Base-by-base conservation (phyloP, 2,888 invertebrate species). In the Rhaphigaster nebulosa region DNA sequence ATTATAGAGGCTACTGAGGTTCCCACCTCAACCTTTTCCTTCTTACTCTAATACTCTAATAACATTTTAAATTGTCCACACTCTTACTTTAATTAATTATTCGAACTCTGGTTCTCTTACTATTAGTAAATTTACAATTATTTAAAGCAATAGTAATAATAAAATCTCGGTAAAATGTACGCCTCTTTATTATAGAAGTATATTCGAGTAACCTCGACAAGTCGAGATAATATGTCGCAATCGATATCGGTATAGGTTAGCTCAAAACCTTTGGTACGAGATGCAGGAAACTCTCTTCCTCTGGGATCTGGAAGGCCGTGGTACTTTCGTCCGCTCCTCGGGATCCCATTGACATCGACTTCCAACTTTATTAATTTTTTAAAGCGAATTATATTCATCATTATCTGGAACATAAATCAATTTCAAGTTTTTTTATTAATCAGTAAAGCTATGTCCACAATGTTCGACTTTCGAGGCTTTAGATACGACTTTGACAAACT, bases 111-210 rank as follows among this genome's bases (percentile, higher is more conserved):
- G 18, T 15, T 18, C 52, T 52, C 18, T 52, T 12, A 52, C 15
- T 52, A 15, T 52, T 12, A 52, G 0, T 56, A 56, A 56, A 26
- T 56, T 26, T 23, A 56, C 23, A 26, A 26, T 26, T 56, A 26
- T 26, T 56, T 26, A 26, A 56, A 65, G 1, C 15, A 4, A 29
- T 15, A 65, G 1, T 29, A 65, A 38, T 8, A 76, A 23, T 23
- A 76, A 38, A 38, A 5, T 38, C 34, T 76, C 23, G 38, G 20
- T 76, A 76, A 76, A 76, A 76, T 76, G 8, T 38, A 76, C 23
- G 70, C 34, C 70, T 76, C 70, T 76, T 76, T 76, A 76, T 76
- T 76, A 76, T 38, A 76, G 70, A 38, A 20, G 70, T 38, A 76
- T 76, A 65, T 38, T 76, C 70, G 20, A 20, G 70, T 76, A 38